Base-by-base conservation (phyloP, 30 jellyfish, hydroid and myxozoan genomes). In the Pelagia noctiluca region DNA sequence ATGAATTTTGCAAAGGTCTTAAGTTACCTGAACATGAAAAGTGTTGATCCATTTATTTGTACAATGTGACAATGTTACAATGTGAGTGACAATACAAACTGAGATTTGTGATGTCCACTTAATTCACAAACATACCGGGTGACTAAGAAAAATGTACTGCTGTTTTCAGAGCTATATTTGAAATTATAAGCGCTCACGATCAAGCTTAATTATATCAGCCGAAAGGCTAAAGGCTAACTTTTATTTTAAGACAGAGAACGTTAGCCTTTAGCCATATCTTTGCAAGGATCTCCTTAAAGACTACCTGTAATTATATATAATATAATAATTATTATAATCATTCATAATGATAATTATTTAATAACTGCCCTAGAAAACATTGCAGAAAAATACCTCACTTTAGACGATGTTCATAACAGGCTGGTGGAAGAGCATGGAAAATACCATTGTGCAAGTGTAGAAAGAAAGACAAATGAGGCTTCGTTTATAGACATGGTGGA, bases 291-390 rank as follows among this genome's bases (percentile, higher is more conserved):
- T n/a, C n/a, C n/a, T n/a, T n/a, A n/a, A n/a, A n/a, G n/a, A n/a
- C n/a, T n/a, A n/a, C n/a, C n/a, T n/a, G n/a, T n/a, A n/a, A n/a
- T n/a, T n/a, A n/a, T n/a, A n/a, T n/a, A n/a, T n/a, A n/a, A n/a
- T n/a, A n/a, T n/a, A n/a, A n/a, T n/a, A n/a, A n/a, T n/a, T n/a
- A n/a, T n/a, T n/a, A n/a, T n/a, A n/a, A n/a, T n/a, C n/a, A n/a
- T n/a, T n/a, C n/a, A n/a, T n/a, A 34, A 35, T 21, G 33, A 71
- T 30, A 38, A 71, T 22, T 32, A 71, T 34, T 32, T 75, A 29
- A 75, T 75, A 18, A 75, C 87, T 11, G 87, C 87, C 31, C 52
- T 75, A 50, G 87, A 50, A 42, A 75, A 53, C 50, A 75, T 75
- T 28, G 87, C 70, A 19, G 50, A 65, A 26, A 19, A 34, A 8